Base-by-base conservation (phyloP, 2,797 vertebrate species). In the Clarias fuscus region DNA sequence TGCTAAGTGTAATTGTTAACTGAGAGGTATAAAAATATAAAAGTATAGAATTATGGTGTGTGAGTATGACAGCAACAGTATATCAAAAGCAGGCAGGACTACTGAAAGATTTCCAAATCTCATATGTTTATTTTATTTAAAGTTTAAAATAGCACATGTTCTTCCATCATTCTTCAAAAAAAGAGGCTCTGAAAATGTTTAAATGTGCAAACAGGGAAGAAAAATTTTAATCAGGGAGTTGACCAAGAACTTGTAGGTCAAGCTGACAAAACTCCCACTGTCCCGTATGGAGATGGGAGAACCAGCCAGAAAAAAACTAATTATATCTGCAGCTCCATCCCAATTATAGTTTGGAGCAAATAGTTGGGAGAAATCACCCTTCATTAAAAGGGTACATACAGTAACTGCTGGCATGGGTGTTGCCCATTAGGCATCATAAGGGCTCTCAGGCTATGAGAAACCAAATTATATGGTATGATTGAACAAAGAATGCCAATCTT, bases 231-330 rank as follows among this genome's bases (percentile, higher is more conserved):
- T 81, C 61, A 64, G 59, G 62, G 62, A 65, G 37, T 4, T 81
- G 40, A 48, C 24, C 79, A 81, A 81, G 62, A 81, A 65, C n/a
- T 48, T 20, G 24, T 11, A 67, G 79, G 62, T 67, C 58, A 67
- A 2, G 2, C 79, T 81, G 62, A 81, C 40, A 43, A 80, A 81
- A 81, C 24, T 64, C 61, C 30, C 2, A 6, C 22, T 30, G 15
- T 78, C 76, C 5, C n/a, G 22, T 4, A 43, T 7, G 22, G 33
- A 64, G 37, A 80, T 43, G 3, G 59, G 11, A 64, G 33, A 80
- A 80, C 14, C 77, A n/a, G 30, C 18, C 56, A 33, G 48, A 17
- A 76, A 53, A 56, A 8, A 6, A 5, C 14, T 53, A 75, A 17
- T 18, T 79, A 40, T 33, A 30, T 62, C 30, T 40, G 30, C 30